Conservation (phyloP, 2,888 invertebrate species). For the Drosophila anceps region DNA sequence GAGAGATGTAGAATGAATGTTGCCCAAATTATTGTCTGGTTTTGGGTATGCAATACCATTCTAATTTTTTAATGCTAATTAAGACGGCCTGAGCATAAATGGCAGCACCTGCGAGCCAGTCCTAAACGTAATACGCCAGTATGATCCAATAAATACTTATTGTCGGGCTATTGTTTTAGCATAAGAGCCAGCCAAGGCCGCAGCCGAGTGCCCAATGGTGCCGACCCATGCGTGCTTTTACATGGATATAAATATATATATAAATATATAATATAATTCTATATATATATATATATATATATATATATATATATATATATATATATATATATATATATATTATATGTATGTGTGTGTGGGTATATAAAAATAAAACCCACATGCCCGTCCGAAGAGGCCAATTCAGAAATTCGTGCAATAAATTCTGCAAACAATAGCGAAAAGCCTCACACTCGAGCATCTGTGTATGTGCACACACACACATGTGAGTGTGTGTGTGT, state of each 20-base stretch:
- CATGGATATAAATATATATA: conserved; percentile 21
- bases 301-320: conserved; percentile 16
- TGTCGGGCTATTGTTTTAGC: conserved; percentile 60
- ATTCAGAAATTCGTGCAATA: conserved; percentile 79
- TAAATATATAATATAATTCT: conserved; percentile 4
- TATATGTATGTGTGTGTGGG: conserved; percentile 3
- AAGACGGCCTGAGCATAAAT: conserved; percentile 59
- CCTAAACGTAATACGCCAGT: conserved; percentile 26
- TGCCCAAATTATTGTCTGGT: not conserved
- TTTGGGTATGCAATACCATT: not conserved
- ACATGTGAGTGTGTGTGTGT: conserved; percentile 22
- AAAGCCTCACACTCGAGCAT: conserved; percentile 48
- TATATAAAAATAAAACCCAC: conserved; percentile 65
- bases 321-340: not conserved
- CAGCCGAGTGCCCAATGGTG: conserved; percentile 25
- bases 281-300: not conserved
- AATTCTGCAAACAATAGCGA: conserved; percentile 76
- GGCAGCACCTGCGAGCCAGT: conserved; percentile 32
- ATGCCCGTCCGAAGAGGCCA: conserved; percentile 68
- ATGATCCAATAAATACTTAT: conserved; percentile 60
- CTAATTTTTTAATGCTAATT: conserved; percentile 56
- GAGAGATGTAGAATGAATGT: not conserved
- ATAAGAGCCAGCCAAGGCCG: conserved; percentile 66
- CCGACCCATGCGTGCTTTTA: conserved; percentile 21
- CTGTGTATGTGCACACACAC: conserved; percentile 17